Percentiles rank a stretch among this genome's conserved stretches.
Evolutionary conservation across 2,113 vertebrate genomes (phyloP).

Genomic region (Sitta europaea): DNA sequence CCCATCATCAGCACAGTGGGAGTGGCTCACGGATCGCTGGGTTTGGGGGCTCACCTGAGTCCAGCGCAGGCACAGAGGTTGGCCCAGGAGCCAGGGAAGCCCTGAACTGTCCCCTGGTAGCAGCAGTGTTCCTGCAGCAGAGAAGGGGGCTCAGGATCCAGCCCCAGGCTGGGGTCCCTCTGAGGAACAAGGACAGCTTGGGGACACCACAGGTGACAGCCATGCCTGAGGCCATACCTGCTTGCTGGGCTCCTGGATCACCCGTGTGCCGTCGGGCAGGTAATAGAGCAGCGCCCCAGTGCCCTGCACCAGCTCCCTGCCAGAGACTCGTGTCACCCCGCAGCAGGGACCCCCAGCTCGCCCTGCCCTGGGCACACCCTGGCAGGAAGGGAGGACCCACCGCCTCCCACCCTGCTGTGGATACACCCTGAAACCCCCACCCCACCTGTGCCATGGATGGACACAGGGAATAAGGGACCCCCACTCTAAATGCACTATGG

Average conservation of each 20-base stretch:
- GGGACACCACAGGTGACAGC: neutral
- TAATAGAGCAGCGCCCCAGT: constrained; percentile 79
- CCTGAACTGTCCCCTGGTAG: constrained; percentile 77
- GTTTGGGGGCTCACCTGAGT: constrained; percentile 73
- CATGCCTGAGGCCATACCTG: constrained; percentile 66
- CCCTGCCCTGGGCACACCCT: neutral
- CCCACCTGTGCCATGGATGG: neutral
- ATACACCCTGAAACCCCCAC: neutral
- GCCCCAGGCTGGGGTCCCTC: neutral
- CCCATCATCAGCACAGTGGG: neutral
- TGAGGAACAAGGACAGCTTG: accelerated
- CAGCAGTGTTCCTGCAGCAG: constrained; percentile 81
- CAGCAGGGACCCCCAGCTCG: neutral
- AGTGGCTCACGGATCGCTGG: accelerated
- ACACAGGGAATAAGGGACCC: neutral
- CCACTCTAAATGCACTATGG: neutral
- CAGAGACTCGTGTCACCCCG: neutral
- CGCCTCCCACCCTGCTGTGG: neutral
- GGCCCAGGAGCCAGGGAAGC: constrained; percentile 72
- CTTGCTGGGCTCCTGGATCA: constrained; percentile 51
- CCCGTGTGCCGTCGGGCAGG: constrained; percentile 78
- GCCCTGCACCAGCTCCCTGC: constrained; percentile 78
- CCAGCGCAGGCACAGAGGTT: constrained; percentile 84
- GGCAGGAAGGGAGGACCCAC: neutral
- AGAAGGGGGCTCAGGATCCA: neutral